Evolutionary conservation across 2,888 invertebrate genomes (phyloP).

Genomic region (Candidula unifasciata): DNA sequence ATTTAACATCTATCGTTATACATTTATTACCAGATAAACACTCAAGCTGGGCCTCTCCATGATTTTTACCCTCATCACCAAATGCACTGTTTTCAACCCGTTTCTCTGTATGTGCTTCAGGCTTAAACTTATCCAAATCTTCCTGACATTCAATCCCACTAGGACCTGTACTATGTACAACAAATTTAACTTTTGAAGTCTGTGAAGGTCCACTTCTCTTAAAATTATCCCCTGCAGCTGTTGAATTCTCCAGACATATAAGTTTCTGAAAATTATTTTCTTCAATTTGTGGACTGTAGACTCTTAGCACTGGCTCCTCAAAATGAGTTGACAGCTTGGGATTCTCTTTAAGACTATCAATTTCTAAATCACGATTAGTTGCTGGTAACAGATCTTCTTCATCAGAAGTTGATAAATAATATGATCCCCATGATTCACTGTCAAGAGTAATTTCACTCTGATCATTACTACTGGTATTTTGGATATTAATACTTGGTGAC

Average conservation of each 20-base stretch:
- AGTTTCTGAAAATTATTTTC: background rate
- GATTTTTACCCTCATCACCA: background rate
- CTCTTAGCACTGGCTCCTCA: background rate
- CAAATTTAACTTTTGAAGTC: background rate
- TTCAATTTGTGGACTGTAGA: background rate
- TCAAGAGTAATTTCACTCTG: background rate
- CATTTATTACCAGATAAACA: background rate
- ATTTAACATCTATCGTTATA: background rate
- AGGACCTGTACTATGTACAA: background rate
- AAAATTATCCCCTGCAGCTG: no score
- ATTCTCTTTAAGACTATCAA: constrained; percentile 15
- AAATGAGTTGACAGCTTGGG: background rate
- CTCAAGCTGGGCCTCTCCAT: background rate
- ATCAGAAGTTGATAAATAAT: constrained; percentile 28
- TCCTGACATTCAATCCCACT: constrained; percentile 24
- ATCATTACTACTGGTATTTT: background rate
- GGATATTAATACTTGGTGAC: background rate
- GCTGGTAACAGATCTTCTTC: background rate
- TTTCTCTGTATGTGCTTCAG: background rate
- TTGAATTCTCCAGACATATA: background rate
- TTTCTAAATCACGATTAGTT: background rate
- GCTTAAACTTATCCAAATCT: background rate
- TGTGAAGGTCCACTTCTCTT: background rate
- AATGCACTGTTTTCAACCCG: background rate
- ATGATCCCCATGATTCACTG: constrained; percentile 2